These are phyloP conservation scores for Poeciliopsis occidentalis DNA, from an alignment of 2,113 vertebrate genomes.

Conservation along the genomic window DNA sequence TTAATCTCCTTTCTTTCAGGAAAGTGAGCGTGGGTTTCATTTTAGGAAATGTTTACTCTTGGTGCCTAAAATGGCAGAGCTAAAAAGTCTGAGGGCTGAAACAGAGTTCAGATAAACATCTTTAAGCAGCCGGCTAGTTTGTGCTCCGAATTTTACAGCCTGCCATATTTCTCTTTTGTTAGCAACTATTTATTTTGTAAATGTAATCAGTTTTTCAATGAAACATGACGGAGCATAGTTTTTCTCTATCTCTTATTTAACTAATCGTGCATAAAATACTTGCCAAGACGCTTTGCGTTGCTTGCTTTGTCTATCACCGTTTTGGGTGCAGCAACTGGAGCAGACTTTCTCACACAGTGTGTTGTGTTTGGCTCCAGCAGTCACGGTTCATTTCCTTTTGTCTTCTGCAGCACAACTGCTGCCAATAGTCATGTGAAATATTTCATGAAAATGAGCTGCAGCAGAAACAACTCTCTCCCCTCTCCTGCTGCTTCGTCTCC, in stretches of 20 bases:
- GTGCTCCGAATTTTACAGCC: constrained; percentile 10
- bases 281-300: constrained; percentile 14
- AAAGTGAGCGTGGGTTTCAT: constrained; percentile 55
- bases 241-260: constrained; percentile 11
- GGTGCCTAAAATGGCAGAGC: constrained; percentile 54
- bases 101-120: constrained; percentile 38
- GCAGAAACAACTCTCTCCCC: constrained; percentile 54
- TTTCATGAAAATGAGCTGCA: constrained; percentile 73
- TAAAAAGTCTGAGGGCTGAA: constrained; percentile 38
- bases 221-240: not conserved
- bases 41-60: constrained; percentile 62
- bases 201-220: constrained; percentile 1
- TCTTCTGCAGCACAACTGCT: constrained; percentile 76
- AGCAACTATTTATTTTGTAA: not conserved
- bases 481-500: not conserved
- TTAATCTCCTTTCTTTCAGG: constrained; percentile 35
- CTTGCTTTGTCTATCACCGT: constrained; percentile 60
- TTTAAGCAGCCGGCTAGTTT: constrained; percentile 14
- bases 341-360: constrained; percentile 83
- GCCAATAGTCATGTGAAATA: constrained; percentile 79
- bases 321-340: constrained; percentile 65
- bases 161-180: constrained; percentile 4
- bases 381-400: constrained; percentile 80
- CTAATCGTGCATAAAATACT: constrained; percentile 13
- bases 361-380: constrained; percentile 79